Evolutionary conservation across 2,797 vertebrate species (phyloP), one percentile per base, ranked within the genome.

Genomic region (Micropoecilia bifurca): DNA sequence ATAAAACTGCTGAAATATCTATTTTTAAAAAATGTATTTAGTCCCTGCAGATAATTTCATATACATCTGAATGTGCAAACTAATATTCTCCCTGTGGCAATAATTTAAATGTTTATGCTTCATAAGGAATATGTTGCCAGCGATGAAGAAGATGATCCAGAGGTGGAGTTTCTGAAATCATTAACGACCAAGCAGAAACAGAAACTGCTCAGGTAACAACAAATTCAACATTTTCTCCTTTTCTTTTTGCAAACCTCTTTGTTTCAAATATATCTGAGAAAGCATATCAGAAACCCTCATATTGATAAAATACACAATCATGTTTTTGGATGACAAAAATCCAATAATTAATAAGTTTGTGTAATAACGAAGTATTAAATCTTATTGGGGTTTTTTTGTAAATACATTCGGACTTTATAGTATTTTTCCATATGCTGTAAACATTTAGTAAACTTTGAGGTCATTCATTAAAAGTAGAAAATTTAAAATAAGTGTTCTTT

Each of bases 91-190:
- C 33, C 73, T 80, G 47, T 0, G 57, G 20, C 61, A 1, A 3
- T 10, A 28, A 57, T 53, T 45, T 25, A 0, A 39, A 10, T 75
- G 20, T 78, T 41, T 80, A 12, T 80, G 8, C 22, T 87, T 80
- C 63, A 76, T 14, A 78, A 99, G 98, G 97, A 97, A 48, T 99
- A 96, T 90, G 97, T 99, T 77, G 97, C 97, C 83, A 99, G 98
- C 87, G 99, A 99, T 48, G 97, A 97, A 82, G 99, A 99, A 75
- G 98, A 98, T 1, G 99, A 99, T 92, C 98, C 98, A 30, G 99
- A 99, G 94, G 97, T 99, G 55, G 98, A 99, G 90, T 99, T 99
- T 95, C 95, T 99, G 86, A 99, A 99, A 92, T 99, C 99, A 12
- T 91, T 99, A 77, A 95, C 97, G 22, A 99, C 98, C 50, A 99